These are phyloP conservation scores for Hypanus sabinus DNA, from an alignment of 2,113 vertebrate species.

Conservation along the genomic window DNA sequence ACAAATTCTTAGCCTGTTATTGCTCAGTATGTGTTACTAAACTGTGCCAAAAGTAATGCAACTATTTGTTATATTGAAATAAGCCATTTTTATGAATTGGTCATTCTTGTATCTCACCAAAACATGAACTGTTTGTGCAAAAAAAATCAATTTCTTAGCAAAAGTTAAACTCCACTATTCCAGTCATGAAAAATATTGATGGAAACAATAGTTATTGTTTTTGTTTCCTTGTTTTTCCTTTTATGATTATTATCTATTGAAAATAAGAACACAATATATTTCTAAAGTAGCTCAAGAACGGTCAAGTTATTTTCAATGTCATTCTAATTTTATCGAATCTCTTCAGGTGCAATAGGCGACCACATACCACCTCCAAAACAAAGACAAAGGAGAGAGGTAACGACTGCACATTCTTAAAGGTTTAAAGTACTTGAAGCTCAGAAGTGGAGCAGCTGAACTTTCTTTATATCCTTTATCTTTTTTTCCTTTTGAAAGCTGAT, in stretches of 20 bases:
- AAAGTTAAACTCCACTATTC: background rate
- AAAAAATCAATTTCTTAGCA: background rate
- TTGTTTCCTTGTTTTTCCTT: background rate
- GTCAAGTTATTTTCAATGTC: background rate
- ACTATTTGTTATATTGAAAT: background rate
- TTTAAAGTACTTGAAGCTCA: background rate
- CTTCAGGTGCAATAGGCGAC: slow-evolving; percentile 47
- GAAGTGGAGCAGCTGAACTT: background rate
- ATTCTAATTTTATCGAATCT: slow-evolving; percentile 12
- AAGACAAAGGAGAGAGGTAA: slow-evolving; percentile 51
- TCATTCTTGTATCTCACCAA: background rate
- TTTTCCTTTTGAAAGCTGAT: no score
- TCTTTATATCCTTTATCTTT: no score
- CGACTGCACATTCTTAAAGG: background rate
- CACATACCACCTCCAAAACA: slow-evolving; percentile 39
- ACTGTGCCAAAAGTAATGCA: background rate
- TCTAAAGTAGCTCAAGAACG: background rate
- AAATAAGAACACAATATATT: background rate
- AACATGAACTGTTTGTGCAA: background rate
- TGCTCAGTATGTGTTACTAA: background rate
- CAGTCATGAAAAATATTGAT: background rate
- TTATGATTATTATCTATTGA: background rate
- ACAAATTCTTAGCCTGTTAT: background rate
- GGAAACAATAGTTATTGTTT: background rate
- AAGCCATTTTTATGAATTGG: background rate